Evolutionary conservation across 2,888 invertebrate species (phyloP).

Genomic region (Aplocera efformata): DNA sequence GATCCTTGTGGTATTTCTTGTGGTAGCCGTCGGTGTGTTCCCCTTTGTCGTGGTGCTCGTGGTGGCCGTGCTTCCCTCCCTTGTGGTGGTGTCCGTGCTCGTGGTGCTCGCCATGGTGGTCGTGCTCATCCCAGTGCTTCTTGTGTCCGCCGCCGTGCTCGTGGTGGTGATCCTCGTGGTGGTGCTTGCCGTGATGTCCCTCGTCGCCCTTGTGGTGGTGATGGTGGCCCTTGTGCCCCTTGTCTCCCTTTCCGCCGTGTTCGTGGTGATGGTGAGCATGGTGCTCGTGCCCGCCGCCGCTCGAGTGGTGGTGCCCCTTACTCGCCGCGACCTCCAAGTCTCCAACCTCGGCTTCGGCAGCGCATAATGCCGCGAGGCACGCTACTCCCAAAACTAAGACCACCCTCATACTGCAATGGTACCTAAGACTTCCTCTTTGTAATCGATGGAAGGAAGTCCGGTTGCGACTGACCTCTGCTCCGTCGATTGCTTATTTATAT

Average conservation of each 20-base stretch:
- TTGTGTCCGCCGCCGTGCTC: slow-evolving; percentile 90
- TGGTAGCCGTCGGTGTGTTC: slow-evolving; percentile 90
- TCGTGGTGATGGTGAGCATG: slow-evolving; percentile 84
- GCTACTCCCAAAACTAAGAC: slow-evolving; percentile 57
- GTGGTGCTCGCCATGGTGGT: slow-evolving; percentile 87
- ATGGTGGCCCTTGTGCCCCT: slow-evolving; percentile 87
- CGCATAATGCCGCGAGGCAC: slow-evolving; percentile 59
- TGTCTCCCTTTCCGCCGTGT: slow-evolving; percentile 87
- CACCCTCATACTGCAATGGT: slow-evolving; percentile 50
- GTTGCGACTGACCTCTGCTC: slow-evolving; percentile 63
- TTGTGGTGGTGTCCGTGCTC: slow-evolving; percentile 89
- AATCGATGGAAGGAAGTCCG: slow-evolving; percentile 59
- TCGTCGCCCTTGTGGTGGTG: slow-evolving; percentile 89
- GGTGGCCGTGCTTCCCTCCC: slow-evolving; percentile 89
- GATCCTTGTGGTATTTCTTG: slow-evolving; percentile 92
- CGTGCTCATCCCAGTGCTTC: slow-evolving; percentile 88
- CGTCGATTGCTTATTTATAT: slow-evolving; percentile 68
- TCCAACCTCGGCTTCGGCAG: slow-evolving; percentile 42
- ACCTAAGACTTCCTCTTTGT: slow-evolving; percentile 29
- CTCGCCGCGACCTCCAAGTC: slow-evolving; percentile 76
- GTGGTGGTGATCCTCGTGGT: slow-evolving; percentile 85
- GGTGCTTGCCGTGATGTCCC: slow-evolving; percentile 88
- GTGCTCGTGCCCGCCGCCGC: slow-evolving; percentile 84
- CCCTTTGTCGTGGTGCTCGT: slow-evolving; percentile 91
- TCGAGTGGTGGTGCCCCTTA: slow-evolving; percentile 73